Conservation (phyloP, 2,888 invertebrate species). For the Beris chalybata region DNA sequence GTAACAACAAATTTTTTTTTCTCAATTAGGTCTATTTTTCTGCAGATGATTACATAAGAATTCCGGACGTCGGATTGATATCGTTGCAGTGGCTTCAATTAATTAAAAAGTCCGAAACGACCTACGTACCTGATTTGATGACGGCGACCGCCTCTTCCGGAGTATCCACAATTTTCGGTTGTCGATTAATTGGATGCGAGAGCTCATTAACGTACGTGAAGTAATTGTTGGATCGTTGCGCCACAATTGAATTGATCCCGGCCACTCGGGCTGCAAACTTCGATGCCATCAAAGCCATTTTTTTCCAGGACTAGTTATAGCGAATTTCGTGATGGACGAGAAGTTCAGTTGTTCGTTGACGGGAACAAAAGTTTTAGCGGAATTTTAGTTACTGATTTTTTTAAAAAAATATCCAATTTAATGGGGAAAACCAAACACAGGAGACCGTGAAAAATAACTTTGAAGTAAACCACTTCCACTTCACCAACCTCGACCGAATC, state of each 20-base stretch:
- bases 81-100: slow-evolving; percentile 16
- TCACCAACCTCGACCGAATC: too few relatives aligned
- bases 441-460: too few relatives aligned
- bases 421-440: too few relatives aligned
- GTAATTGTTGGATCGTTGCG: slow-evolving; percentile 56
- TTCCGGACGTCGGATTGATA: neutral
- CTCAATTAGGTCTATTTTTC: slow-evolving; percentile 16
- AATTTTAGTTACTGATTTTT: too few relatives aligned
- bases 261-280: slow-evolving; percentile 37
- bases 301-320: neutral
- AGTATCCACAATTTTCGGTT: slow-evolving; percentile 68
- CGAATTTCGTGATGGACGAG: neutral
- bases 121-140: slow-evolving; percentile 75
- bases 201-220: slow-evolving; percentile 81
- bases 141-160: slow-evolving; percentile 77
- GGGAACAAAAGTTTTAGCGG: too few relatives aligned
- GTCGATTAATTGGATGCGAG: slow-evolving; percentile 73
- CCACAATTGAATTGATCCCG: slow-evolving; percentile 35
- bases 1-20: neutral
- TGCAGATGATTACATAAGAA: slow-evolving; percentile 19
- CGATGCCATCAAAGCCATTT: slow-evolving; percentile 39
- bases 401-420: too few relatives aligned
- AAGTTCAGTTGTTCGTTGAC: too few relatives aligned
- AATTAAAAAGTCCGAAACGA: slow-evolving; percentile 22
- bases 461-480: too few relatives aligned